Percentiles rank a stretch among this genome's conserved stretches.
phyloP scores from a whole-genome alignment of 2,797 vertebrate species.

The Peromyscus aztecus region DNA sequence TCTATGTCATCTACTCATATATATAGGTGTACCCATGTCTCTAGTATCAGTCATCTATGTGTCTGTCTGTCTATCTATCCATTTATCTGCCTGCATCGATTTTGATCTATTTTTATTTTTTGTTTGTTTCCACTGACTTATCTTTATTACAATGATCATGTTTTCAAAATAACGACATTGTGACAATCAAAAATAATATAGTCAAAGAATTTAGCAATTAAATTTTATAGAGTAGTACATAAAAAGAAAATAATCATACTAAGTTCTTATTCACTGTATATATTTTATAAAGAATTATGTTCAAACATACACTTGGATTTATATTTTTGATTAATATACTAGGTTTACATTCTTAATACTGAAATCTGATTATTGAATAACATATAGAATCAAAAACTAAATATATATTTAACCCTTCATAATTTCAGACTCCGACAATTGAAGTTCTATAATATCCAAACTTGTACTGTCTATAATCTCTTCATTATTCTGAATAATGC shows the following conservation, averaged over 20 bases:
- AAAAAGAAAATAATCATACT: constrained; percentile 40
- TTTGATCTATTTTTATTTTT: not conserved
- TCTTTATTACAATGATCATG: constrained; percentile 5
- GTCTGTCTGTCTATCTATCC: not conserved
- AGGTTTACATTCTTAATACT: constrained; percentile 1
- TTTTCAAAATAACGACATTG: constrained; percentile 47
- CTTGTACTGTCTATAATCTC: not conserved
- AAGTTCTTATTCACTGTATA: constrained; percentile 18
- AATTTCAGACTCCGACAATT: not conserved
- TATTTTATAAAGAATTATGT: constrained; percentile 53
- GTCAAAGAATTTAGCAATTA: constrained; percentile 20
- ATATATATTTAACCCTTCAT: not conserved
- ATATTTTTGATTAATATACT: not conserved
- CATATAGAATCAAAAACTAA: not conserved
- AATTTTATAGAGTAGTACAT: not conserved
- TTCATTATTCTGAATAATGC: not conserved
- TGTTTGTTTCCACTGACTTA: not conserved
- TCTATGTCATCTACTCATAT: not conserved
- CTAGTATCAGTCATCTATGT: not conserved
- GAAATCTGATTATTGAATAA: constrained; percentile 22
- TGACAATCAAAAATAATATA: constrained; percentile 40
- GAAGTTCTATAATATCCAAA: not conserved
- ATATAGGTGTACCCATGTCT: not conserved
- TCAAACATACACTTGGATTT: not conserved
- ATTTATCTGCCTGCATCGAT: not conserved